phyloP scores from a whole-genome alignment of 2,888 invertebrate genomes.

The Rhagonycha lutea region DNA sequence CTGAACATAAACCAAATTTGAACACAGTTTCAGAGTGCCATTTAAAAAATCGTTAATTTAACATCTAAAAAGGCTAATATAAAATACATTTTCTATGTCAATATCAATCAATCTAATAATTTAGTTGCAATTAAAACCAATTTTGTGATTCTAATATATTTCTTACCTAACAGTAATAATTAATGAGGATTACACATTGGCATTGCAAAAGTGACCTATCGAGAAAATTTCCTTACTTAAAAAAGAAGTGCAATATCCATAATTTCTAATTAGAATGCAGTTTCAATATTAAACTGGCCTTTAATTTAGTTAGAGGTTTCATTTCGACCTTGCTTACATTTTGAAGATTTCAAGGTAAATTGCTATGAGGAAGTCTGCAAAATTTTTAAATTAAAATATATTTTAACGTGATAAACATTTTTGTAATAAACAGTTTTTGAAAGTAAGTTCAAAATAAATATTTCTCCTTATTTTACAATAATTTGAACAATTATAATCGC shows the following conservation, averaged over 20 bases:
- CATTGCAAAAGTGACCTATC: not conserved
- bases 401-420: not conserved
- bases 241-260: not conserved
- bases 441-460: not conserved
- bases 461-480: not conserved
- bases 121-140: not conserved
- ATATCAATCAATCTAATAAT: not conserved
- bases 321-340: not conserved
- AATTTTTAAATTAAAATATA: not conserved
- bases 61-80: too few species aligned
- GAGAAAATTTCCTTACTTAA: not conserved
- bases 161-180: not conserved
- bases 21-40: too few species aligned
- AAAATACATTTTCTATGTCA: too few species aligned
- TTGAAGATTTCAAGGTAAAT: not conserved
- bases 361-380: not conserved
- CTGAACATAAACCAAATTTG: too few species aligned
- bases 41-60: too few species aligned
- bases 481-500: not conserved
- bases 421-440: not conserved
- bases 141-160: not conserved
- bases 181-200: not conserved
- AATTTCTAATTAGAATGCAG: not conserved
- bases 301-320: not conserved
- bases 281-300: not conserved